A percentile compares a stretch with the other conserved stretches of the same genome.
Conservation (phyloP, 2,113 vertebrate species). For the Opisthocomus hoazin region DNA sequence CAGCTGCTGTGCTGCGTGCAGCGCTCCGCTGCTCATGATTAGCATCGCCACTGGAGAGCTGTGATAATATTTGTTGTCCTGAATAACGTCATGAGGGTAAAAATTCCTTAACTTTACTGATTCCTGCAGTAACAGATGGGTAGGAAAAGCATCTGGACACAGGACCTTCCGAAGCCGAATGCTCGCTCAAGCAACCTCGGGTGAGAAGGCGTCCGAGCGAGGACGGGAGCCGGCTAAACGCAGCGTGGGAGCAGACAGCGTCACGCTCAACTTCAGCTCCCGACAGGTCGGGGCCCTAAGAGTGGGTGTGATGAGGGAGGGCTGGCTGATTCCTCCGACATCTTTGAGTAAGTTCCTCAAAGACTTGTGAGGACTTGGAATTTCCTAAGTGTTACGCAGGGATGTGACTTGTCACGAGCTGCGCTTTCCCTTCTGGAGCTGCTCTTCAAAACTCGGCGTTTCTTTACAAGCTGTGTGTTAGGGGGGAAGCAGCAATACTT, state of each 20-base stretch:
- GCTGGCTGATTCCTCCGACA: neutral
- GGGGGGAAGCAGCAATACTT: neutral
- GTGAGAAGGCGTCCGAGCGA: neutral
- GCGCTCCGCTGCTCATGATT: neutral
- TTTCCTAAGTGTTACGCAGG: neutral
- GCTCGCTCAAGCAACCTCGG: neutral
- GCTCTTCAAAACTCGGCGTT: neutral
- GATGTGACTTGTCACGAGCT: neutral
- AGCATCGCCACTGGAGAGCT: neutral
- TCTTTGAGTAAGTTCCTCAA: neutral
- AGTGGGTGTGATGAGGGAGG: neutral
- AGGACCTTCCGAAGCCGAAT: neutral
- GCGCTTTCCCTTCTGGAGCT: neutral
- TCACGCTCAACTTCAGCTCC: neutral
- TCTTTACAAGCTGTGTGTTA: neutral
- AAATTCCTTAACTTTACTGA: neutral
- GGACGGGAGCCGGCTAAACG: neutral
- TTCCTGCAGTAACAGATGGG: neutral
- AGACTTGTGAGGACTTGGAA: neutral
- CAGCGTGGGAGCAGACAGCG: neutral
- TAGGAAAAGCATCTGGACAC: neutral
- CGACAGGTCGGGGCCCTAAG: neutral
- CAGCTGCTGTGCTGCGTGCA: slow-evolving; percentile 43
- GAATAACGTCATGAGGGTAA: neutral
- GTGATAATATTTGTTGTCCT: neutral